These are phyloP conservation scores for Acipenser transmontanus DNA, from an alignment of 2,797 vertebrate genomes.

Conservation along the genomic window DNA sequence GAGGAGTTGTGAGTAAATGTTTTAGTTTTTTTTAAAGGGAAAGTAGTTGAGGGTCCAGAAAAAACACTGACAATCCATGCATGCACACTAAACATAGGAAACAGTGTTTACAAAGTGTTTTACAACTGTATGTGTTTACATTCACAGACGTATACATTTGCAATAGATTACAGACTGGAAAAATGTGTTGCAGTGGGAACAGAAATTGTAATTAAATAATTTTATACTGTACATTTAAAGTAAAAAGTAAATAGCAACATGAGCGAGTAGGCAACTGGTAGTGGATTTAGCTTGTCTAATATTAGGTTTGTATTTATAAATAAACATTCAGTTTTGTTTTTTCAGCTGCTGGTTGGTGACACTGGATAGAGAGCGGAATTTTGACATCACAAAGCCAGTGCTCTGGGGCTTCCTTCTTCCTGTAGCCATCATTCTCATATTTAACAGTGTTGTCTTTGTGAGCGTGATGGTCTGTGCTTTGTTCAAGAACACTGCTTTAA, in stretches of 20 bases:
- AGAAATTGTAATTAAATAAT: no score
- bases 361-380: constrained; percentile 23
- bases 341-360: constrained; percentile 63
- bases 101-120: no score
- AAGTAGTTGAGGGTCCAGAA: no score
- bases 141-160: no score
- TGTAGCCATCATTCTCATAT: constrained; percentile 46
- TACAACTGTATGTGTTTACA: no score
- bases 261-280: background rate
- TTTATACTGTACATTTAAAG: no score
- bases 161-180: no score
- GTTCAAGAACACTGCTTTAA: constrained; percentile 35
- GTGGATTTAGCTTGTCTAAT: background rate
- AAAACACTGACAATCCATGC: no score
- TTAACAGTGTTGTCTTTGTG: constrained; percentile 44
- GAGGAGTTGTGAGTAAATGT: constrained; percentile 60
- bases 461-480: constrained; percentile 36
- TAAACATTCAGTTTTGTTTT: background rate
- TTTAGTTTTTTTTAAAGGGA: background rate
- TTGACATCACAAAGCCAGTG: constrained; percentile 44
- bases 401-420: constrained; percentile 61
- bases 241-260: no score
- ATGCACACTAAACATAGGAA: background rate
- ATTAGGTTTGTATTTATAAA: background rate
- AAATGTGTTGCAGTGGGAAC: no score